Conservation (phyloP, 2,888 invertebrate species). For the Acleris literana region DNA sequence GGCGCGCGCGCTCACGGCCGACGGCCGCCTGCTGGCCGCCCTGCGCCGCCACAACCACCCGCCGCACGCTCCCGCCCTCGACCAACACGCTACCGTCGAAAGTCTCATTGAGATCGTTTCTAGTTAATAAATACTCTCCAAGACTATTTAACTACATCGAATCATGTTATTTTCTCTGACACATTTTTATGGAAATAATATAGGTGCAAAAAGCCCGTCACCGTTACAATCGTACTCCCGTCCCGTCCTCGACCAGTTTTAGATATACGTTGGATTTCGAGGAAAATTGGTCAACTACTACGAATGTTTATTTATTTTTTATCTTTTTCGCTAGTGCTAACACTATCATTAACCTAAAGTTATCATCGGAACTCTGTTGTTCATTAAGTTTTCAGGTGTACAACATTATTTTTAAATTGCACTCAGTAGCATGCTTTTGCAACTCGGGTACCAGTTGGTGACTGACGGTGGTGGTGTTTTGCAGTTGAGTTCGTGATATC, state of each 20-base stretch:
- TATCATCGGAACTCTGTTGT: not conserved
- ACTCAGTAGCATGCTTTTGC: slow-evolving; percentile 5
- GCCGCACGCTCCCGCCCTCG: slow-evolving; percentile 50
- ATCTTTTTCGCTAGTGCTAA: too few species aligned
- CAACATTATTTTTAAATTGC: too few species aligned
- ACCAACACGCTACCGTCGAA: slow-evolving; percentile 66
- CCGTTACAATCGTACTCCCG: too few species aligned
- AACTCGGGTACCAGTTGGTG: slow-evolving; percentile 44
- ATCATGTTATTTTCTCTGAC: not conserved
- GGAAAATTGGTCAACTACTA: too few species aligned
- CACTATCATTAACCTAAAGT: not conserved
- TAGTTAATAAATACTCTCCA: slow-evolving; percentile 13
- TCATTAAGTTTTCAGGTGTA: too few species aligned
- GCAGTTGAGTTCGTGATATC: slow-evolving; percentile 83
- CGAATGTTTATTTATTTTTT: too few species aligned
- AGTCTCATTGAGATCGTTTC: slow-evolving; percentile 72
- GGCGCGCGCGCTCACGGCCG: slow-evolving; percentile 68
- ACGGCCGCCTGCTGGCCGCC: slow-evolving; percentile 61
- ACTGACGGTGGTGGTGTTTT: slow-evolving; percentile 65
- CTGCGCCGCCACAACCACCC: slow-evolving; percentile 60
- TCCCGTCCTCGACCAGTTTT: too few species aligned
- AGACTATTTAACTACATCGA: not conserved
- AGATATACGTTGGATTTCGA: too few species aligned
- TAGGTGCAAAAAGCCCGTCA: too few species aligned
- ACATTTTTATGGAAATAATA: too few species aligned